Percentiles rank a stretch among this genome's conserved stretches.
Evolutionary conservation across 2,888 invertebrate species (phyloP).

Genomic region (Megamerina dolium): DNA sequence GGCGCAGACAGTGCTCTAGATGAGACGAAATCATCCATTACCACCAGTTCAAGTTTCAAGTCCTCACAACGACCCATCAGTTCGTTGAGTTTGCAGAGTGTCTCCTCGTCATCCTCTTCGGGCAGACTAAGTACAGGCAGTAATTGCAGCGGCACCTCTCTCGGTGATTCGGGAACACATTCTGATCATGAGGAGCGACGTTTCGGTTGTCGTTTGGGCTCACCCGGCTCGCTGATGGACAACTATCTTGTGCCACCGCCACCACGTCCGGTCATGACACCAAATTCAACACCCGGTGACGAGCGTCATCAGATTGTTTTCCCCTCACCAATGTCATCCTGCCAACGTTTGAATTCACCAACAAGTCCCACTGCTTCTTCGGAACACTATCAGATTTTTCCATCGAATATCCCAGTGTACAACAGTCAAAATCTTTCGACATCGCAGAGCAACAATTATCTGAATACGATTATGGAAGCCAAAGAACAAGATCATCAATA

Average conservation of each 20-base stretch:
- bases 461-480: conserved; percentile 48
- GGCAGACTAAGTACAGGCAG: conserved; percentile 75
- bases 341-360: conserved; percentile 40
- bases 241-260: conserved; percentile 61
- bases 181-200: conserved; percentile 74
- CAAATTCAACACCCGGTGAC: conserved; percentile 46
- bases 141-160: conserved; percentile 66
- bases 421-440: conserved; percentile 33
- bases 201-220: conserved; percentile 41
- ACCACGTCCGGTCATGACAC: conserved; percentile 52
- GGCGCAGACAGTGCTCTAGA: conserved; percentile 37
- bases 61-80: conserved; percentile 58
- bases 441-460: conserved; percentile 39
- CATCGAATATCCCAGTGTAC: conserved; percentile 48
- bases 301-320: conserved; percentile 45
- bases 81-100: conserved; percentile 62
- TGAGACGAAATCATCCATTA: conserved; percentile 46
- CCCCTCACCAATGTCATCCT: conserved; percentile 41
- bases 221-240: conserved; percentile 50
- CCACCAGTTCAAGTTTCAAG: conserved; percentile 42
- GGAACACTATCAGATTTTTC: conserved; percentile 49
- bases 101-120: conserved; percentile 64
- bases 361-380: conserved; percentile 37
- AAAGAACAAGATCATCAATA: conserved; percentile 38
- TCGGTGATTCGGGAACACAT: conserved; percentile 79